Evolutionary conservation across 2,113 vertebrate genomes (phyloP).

Genomic region (Aspidoscelis tigris): DNA sequence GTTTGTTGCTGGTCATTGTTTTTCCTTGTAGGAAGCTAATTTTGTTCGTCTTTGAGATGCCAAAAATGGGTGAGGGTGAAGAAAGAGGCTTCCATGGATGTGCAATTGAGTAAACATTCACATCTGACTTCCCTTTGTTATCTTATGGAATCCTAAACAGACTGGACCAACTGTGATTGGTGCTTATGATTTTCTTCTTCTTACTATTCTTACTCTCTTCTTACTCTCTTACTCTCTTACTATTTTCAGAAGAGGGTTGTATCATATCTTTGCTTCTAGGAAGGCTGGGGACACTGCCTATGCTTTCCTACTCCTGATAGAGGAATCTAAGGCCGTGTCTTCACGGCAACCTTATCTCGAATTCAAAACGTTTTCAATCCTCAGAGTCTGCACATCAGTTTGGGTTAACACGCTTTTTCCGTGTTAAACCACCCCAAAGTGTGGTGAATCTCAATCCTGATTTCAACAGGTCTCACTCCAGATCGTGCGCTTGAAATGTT

Average conservation of each 20-base stretch:
- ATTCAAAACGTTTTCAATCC: too few species aligned
- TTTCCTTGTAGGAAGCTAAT: constrained; percentile 21
- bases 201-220: too few species aligned
- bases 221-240: too few species aligned
- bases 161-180: constrained; percentile 22
- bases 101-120: neutral
- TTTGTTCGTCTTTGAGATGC: constrained; percentile 37
- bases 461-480: too few species aligned
- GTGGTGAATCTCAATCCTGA: too few species aligned
- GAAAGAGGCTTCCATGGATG: constrained; percentile 30
- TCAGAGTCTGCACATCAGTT: too few species aligned
- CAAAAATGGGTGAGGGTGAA: constrained; percentile 35
- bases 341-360: too few species aligned
- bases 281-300: neutral
- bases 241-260: constrained; percentile 41
- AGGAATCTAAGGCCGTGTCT: too few species aligned
- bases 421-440: too few species aligned
- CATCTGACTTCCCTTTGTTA: constrained; percentile 11
- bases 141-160: neutral
- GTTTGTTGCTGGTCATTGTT: neutral
- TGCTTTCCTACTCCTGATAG: too few species aligned
- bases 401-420: too few species aligned
- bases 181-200: neutral
- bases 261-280: neutral
- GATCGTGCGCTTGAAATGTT: too few species aligned